Evolutionary conservation across 2,888 invertebrate species (phyloP), one percentile per base, ranked within the genome.

Genomic region (Heteromurus nitidus): DNA sequence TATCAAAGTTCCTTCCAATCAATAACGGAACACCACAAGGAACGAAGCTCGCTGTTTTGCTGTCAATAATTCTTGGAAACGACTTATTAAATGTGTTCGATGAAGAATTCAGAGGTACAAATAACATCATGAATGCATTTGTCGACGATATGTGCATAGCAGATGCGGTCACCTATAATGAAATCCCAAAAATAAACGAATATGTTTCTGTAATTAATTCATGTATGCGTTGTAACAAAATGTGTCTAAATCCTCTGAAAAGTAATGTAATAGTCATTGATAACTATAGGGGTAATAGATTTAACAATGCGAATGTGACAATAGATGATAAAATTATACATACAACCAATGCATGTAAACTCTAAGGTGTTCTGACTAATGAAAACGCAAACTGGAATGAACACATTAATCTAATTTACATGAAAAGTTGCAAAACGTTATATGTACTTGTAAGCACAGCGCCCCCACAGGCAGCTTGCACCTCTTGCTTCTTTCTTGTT

Each of bases 351-450:
- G 3, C 13, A 5, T n/a, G 26, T 16, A 75, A 75, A 24, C 18
- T 75, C 18, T 13, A 65, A 16, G 75, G 75, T 18, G 75, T 75
- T 5, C 1, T 65, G 18, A 42, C 65, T 1, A 67, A 75, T 55
- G 24, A 28, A 2, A 67, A 75, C 9, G 24, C 36, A 26, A 44
- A 75, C 18, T 75, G 75, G 75, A 28, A 26, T 31, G 55, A 53
- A 13, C 65, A 75, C 11, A 18, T 75, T 9, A 42, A 65, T 16
- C 2, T n/a, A 20, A 65, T 75, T 9, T 65, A 28, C 22, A 20
- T 0, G 0, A 53, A 65, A 11, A 26, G 55, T 2, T 26, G 55
- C 31, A 53, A 36, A 28, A 75, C 65, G 28, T 11, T 75, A 1
- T 55, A 18, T 20, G 65, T 75, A n/a, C n/a, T n/a, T n/a, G n/a